These are phyloP conservation scores for Pardalotus punctatus DNA, from an alignment of 2,113 vertebrate genomes.

Conservation along the genomic window DNA sequence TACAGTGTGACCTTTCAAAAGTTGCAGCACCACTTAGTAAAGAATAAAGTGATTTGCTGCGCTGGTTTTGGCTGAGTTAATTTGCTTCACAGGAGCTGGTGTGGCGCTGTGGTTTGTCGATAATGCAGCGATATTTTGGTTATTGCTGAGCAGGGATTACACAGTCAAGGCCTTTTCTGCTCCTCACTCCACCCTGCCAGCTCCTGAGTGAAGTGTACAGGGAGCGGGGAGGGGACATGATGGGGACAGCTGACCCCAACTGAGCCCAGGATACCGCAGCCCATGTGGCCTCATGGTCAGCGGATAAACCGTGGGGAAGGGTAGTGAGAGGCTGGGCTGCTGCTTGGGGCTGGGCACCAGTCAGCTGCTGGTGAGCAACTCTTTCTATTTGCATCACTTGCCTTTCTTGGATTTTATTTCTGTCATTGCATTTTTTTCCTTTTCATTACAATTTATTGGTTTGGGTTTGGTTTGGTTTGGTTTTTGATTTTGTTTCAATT, in stretches of 20 bases:
- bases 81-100: neutral
- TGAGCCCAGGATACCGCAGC: no score
- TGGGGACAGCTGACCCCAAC: neutral
- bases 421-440: neutral
- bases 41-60: neutral
- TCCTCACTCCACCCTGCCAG: neutral
- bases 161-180: neutral
- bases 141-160: neutral
- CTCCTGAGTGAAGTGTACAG: no score
- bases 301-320: no score
- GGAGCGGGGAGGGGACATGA: neutral
- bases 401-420: neutral
- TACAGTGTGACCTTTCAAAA: neutral
- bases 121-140: neutral
- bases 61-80: neutral
- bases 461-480: rapidly evolving
- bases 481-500: neutral
- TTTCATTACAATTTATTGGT: rapidly evolving
- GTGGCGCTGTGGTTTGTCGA: neutral
- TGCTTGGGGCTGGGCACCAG: rapidly evolving
- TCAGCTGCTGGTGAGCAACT: neutral
- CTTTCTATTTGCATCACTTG: neutral
- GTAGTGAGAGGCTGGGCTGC: neutral
- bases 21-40: neutral
- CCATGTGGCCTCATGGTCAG: rapidly evolving